A percentile compares a stretch with the other conserved stretches of the same genome.
Conservation (phyloP, 30 jellyfish, hydroid and myxozoan genomes). For the Hydractinia echinata region DNA sequence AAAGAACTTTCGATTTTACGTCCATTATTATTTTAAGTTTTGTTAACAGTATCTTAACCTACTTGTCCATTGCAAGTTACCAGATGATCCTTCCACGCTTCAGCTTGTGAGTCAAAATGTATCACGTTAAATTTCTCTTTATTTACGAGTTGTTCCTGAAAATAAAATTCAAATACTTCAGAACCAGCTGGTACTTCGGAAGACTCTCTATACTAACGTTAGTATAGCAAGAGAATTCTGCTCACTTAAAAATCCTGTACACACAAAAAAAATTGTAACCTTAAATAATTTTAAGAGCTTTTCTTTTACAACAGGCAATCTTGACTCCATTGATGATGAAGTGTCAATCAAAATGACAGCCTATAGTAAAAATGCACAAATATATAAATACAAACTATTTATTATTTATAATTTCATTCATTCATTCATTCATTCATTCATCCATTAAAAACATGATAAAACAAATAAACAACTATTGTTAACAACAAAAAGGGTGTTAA, state of each 20-base stretch:
- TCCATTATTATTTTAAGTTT: no score
- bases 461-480: no score
- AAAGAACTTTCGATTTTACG: no score
- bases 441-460: no score
- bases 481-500: no score
- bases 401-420: no score
- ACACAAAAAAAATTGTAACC: constrained; percentile 28
- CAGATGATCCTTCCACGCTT: constrained; percentile 88
- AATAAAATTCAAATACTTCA: background rate
- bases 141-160: constrained; percentile 82
- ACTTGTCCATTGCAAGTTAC: constrained; percentile 74
- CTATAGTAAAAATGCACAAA: constrained; percentile 25
- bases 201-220: no score
- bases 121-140: constrained; percentile 70
- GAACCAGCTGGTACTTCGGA: no score
- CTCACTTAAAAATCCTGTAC: no score
- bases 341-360: constrained; percentile 81
- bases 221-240: no score
- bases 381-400: background rate
- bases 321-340: constrained; percentile 86
- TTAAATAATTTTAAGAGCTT: constrained; percentile 63
- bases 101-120: constrained; percentile 75
- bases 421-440: no score
- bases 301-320: constrained; percentile 58
- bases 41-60: background rate